These are phyloP conservation scores for Cebidichthys violaceus DNA, from an alignment of 2,113 vertebrate genomes.

Conservation along the genomic window DNA sequence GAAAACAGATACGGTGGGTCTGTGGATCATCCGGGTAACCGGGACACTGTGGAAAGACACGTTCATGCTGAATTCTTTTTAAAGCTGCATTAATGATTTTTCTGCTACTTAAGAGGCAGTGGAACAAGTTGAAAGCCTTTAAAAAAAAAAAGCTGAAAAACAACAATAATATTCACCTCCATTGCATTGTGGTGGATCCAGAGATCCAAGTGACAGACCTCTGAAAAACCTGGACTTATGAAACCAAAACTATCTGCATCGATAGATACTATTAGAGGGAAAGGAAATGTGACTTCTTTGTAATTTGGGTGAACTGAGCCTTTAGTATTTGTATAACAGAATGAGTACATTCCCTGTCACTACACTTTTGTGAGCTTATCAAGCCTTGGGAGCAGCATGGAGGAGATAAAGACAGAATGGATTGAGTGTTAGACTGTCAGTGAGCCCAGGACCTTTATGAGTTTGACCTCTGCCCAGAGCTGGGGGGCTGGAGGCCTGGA, in stretches of 20 bases:
- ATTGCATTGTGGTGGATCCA: not conserved
- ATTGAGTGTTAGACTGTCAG: constrained; percentile 62
- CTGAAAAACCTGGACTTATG: not conserved
- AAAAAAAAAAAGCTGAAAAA: not conserved
- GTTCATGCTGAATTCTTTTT: not conserved
- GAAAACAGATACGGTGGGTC: constrained; percentile 7
- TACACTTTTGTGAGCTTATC: not conserved
- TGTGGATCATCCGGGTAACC: not conserved
- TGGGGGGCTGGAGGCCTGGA: constrained; percentile 18
- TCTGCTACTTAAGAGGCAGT: not conserved
- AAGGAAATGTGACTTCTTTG: not conserved
- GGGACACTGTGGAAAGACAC: constrained; percentile 2
- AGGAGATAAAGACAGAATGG: constrained; percentile 47
- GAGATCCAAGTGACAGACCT: not conserved
- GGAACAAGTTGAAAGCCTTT: not conserved
- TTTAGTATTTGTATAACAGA: not conserved
- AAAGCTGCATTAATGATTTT: not conserved
- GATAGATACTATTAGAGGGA: not conserved
- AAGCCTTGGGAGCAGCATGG: not conserved
- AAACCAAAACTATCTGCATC: not conserved
- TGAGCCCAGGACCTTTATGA: constrained; percentile 66
- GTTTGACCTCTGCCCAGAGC: constrained; percentile 66
- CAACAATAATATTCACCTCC: not conserved
- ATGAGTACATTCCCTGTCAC: not conserved
- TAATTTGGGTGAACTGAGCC: not conserved